Base-by-base conservation (phyloP, 1,140 invertebrate species). In the Muscidifurax raptorellus region DNA sequence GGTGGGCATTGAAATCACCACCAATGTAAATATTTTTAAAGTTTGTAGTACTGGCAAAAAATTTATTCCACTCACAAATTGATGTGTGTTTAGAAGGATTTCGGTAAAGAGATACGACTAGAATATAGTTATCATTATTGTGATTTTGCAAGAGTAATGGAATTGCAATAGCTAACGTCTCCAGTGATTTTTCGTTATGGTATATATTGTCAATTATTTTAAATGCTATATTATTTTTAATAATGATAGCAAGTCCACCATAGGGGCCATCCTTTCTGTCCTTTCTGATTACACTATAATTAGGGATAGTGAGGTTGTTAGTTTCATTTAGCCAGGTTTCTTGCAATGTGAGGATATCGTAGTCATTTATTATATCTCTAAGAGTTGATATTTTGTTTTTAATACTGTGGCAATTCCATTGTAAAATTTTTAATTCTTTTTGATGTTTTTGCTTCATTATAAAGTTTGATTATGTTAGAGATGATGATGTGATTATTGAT, bases 311-410 rank as follows among this genome's bases (percentile, higher is more conserved):
- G 1, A 36, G 18, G 6, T 32, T 40, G 6, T 2, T 40, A n/a
- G 36, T 15, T 75, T 75, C n/a, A 28, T 75, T 18, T 12, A 75
- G 72, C 72, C 72, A 75, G 10, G 72, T 75, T 25, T 75, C 72
- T 40, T 13, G 12, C 27, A 71, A 28, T 71, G 25, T 13, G 1
- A 71, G 13, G 2, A 71, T 71, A 5, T 71, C 9, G 30, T 30
- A 71, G 4, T 71, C 27, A 28, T 71, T 15, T 5, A 71, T 71
- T 27, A 28, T 27, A 13, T 71, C 12, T 27, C 25, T 71, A 71
- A 71, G 67, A 13, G 9, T 32, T n/a, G 12, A 7, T 30, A 71
- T 22, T 71, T 71, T 71, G 25, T 71, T 71, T 71, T 15, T 71
- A 22, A 71, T 3, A n/a, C 67, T 27, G 9, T 28, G 25, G 12